Percentiles rank a stretch among this genome's conserved stretches.
These are phyloP conservation scores for Tokudaia muenninki DNA, from an alignment of 2,797 vertebrate species.

Conservation along the genomic window DNA sequence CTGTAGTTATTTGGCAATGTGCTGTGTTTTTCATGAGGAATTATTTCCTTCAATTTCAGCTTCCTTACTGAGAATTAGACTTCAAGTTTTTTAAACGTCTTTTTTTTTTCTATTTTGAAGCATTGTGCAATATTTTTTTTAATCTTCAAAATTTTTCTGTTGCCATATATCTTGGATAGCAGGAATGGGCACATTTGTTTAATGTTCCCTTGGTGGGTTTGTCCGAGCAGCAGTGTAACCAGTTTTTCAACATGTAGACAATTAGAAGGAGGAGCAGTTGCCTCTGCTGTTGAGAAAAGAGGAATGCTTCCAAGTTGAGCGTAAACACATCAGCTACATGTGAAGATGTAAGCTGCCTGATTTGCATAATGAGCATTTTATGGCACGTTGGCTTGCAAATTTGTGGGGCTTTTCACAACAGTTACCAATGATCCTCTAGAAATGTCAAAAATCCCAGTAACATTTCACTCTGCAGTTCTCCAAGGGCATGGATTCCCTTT, in stretches of 20 bases:
- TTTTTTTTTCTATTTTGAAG: not conserved
- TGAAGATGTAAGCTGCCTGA: slow-evolving; percentile 80
- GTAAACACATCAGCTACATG: slow-evolving; percentile 78
- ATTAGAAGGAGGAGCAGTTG: slow-evolving; percentile 67
- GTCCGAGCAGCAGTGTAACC: not conserved
- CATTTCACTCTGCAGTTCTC: slow-evolving; percentile 47
- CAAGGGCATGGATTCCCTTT: slow-evolving; percentile 23
- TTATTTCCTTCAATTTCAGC: not conserved
- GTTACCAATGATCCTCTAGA: slow-evolving; percentile 79
- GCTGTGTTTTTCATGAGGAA: not conserved
- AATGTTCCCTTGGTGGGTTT: not conserved
- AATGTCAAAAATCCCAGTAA: slow-evolving; percentile 77
- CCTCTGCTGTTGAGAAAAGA: slow-evolving; percentile 56
- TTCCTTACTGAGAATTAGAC: not conserved
- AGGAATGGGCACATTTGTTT: slow-evolving; percentile 7
- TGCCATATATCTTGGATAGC: not conserved
- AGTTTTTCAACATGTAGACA: slow-evolving; percentile 61
- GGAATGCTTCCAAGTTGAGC: slow-evolving; percentile 44
- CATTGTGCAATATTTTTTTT: not conserved
- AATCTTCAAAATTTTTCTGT: not conserved
- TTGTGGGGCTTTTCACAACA: slow-evolving; percentile 78
- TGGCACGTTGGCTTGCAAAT: slow-evolving; percentile 84
- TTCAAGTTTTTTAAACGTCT: not conserved
- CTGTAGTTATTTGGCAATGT: not conserved
- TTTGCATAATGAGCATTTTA: slow-evolving; percentile 86